Evolutionary conservation across 2,797 vertebrate species (phyloP).

Genomic region (Fratercula arctica): DNA sequence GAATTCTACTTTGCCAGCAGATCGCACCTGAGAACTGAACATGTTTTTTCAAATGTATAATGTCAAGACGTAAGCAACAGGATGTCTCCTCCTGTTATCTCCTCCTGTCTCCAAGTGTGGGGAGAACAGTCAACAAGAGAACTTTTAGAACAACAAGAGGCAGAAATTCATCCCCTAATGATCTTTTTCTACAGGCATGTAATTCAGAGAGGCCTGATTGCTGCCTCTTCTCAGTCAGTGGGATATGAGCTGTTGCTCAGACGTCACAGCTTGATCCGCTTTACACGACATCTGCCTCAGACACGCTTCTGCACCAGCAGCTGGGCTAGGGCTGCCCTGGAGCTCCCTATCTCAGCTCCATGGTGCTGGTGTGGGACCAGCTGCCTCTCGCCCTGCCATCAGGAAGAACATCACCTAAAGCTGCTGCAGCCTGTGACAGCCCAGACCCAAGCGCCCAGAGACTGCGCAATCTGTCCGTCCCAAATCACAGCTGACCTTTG

Average conservation of each 20-base stretch:
- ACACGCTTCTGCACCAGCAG: not conserved
- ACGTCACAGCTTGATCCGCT: not conserved
- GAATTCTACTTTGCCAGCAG: not conserved
- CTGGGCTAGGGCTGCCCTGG: not conserved
- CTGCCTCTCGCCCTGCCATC: accelerated
- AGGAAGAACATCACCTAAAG: not conserved
- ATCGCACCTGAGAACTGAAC: not conserved
- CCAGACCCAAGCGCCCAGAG: not conserved
- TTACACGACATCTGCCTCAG: not conserved
- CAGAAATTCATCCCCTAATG: not conserved
- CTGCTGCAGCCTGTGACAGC: not conserved
- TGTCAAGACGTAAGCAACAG: not conserved
- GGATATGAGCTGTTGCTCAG: not conserved
- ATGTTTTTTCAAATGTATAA: not conserved
- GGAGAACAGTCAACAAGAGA: not conserved
- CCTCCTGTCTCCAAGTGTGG: too few species aligned
- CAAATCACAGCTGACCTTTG: not conserved
- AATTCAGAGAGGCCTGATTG: not conserved
- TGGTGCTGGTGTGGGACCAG: accelerated
- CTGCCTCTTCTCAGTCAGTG: not conserved
- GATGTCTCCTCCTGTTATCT: not conserved
- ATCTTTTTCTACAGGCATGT: not conserved
- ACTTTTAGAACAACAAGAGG: not conserved
- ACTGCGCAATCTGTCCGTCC: not conserved
- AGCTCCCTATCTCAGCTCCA: not conserved